Base-by-base conservation (phyloP, 1,140 invertebrate species). In the Lineus longissimus region DNA sequence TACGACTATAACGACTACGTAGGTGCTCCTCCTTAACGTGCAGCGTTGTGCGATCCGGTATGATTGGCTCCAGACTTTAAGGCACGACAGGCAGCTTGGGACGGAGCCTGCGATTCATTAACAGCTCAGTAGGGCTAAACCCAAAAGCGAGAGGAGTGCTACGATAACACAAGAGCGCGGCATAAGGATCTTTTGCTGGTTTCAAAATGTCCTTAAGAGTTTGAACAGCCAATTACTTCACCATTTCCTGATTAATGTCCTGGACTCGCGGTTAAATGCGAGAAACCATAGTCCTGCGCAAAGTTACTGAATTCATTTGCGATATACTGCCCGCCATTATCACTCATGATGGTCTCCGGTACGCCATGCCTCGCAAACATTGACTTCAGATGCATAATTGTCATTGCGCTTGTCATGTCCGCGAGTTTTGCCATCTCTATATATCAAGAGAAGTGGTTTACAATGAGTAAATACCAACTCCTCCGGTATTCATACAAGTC, bases 141-240 rank as follows among this genome's bases (percentile, higher is more conserved):
- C 55, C 55, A 9, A 55, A 60, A 25, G 57, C 61, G 23, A 59
- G 30, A 19, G 67, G 67, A 30, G 66, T 65, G 41, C 70, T 68
- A 9, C 47, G n/a, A 19, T 23, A 51, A 23, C 9, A 6, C 6
- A 51, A n/a, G 6, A 51, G n/a, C 47, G 25, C 47, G 4, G 25
- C 4, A n/a, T 51, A 19, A 4, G 47, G 47, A 51, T 51, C 47
- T 7, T 51, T 47, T 7, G 47, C 47, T 4, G 4, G 4, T 27
- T 51, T 51, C 47, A 51, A n/a, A 6, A 51, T 4, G 4, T 9
- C 25, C 25, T 51, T 51, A 9, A 51, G 9, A n/a, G 47, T 51
- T 23, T 27, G 6, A n/a, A 51, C 25, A 4, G 47, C 25, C 9
- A 6, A 6, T 51, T 51, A 19, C n/a, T 9, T 27, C 47, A 4